Percentiles rank a stretch among this genome's conserved stretches.
Conservation (phyloP, 2,113 vertebrate genomes). For the Theristicus caerulescens region DNA sequence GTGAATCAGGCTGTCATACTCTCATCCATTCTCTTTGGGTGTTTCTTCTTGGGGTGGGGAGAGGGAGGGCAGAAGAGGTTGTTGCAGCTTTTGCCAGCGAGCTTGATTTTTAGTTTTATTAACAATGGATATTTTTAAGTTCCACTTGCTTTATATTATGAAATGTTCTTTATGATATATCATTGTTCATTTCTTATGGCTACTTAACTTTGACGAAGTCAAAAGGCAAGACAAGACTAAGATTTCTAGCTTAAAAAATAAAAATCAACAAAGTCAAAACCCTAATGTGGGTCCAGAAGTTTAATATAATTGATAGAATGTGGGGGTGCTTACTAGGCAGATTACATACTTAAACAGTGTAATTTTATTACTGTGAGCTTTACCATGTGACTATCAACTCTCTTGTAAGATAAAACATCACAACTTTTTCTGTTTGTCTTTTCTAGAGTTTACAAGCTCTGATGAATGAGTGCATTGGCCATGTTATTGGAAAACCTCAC, state of each 20-base stretch:
- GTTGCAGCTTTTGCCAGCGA: neutral
- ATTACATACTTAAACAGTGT: neutral
- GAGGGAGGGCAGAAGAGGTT: neutral
- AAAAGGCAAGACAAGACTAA: neutral
- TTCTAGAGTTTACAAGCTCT: constrained; percentile 92
- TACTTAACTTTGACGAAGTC: neutral
- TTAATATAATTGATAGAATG: neutral
- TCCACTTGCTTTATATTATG: neutral
- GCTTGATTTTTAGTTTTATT: neutral
- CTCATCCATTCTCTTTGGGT: neutral
- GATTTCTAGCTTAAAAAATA: neutral
- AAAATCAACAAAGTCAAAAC: neutral
- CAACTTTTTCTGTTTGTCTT: neutral
- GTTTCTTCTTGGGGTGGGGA: neutral
- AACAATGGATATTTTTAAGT: neutral
- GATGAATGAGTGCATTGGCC: constrained; percentile 99
- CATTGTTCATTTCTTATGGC: neutral
- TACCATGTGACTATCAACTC: neutral
- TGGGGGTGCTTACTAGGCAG: neutral
- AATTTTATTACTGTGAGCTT: neutral
- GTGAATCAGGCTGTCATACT: neutral
- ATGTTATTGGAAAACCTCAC: constrained; percentile 99
- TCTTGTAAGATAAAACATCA: neutral
- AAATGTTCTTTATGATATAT: neutral
- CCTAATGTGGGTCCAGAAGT: neutral